These are phyloP conservation scores for Seriola quinqueradiata DNA, from an alignment of 2,113 vertebrate genomes.

Conservation along the genomic window DNA sequence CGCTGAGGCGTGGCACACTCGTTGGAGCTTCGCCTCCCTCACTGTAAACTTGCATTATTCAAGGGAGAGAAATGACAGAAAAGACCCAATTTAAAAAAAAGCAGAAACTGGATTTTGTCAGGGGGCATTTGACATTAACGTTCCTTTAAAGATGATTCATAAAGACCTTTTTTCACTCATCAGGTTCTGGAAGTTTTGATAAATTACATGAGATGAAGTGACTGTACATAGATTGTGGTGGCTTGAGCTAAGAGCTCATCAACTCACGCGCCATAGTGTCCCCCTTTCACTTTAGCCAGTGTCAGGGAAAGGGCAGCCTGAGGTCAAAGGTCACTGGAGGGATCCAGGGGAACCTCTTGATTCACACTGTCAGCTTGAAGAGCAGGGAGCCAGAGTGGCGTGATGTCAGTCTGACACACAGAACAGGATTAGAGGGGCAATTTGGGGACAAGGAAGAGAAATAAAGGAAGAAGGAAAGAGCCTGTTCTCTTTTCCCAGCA, in stretches of 20 bases:
- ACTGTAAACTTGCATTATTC: constrained; percentile 44
- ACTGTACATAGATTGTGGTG: neutral
- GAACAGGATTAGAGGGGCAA: constrained; percentile 84
- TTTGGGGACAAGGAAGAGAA: constrained; percentile 73
- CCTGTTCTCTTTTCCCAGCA: constrained; percentile 25
- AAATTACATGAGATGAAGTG: neutral
- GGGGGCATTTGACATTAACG: neutral
- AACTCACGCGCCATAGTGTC: constrained; percentile 54
- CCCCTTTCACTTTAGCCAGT: constrained; percentile 75
- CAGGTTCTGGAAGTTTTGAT: neutral
- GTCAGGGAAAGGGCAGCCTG: constrained; percentile 81
- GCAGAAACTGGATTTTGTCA: neutral
- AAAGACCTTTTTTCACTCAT: neutral
- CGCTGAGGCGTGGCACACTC: constrained; percentile 58
- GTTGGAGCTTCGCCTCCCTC: constrained; percentile 10
- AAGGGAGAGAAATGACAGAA: constrained; percentile 17
- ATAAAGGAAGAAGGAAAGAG: constrained; percentile 64
- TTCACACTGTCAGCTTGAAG: constrained; percentile 80
- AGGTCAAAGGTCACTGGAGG: constrained; percentile 55
- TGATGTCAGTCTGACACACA: constrained; percentile 81
- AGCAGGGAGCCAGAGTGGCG: constrained; percentile 74
- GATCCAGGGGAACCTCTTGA: constrained; percentile 58
- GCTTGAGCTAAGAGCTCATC: neutral
- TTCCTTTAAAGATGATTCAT: constrained; percentile 12
- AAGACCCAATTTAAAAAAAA: constrained; percentile 3